Conservation (phyloP, 2,888 invertebrate genomes). For the Pristionchus mayeri region DNA sequence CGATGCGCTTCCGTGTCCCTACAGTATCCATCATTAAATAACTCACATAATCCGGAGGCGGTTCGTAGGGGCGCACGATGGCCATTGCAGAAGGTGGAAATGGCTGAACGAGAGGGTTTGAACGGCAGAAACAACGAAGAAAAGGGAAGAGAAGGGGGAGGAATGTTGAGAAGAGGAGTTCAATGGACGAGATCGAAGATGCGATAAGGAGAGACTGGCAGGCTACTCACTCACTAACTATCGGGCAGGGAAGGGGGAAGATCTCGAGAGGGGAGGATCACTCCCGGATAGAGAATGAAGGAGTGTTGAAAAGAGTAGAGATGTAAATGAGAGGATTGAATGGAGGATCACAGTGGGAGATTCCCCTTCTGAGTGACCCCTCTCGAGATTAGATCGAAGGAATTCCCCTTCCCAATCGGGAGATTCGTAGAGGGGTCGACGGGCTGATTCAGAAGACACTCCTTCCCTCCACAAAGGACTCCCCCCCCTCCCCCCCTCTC, state of each 20-base stretch:
- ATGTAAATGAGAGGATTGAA: constrained; percentile 42
- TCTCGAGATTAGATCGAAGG: not conserved
- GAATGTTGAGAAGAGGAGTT: not conserved
- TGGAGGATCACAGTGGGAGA: not conserved
- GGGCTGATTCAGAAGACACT: constrained; percentile 37
- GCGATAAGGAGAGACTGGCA: constrained; percentile 37
- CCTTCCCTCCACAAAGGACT: constrained; percentile 1
- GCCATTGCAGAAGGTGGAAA: constrained; percentile 22
- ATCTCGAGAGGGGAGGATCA: not conserved
- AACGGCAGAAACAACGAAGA: not conserved
- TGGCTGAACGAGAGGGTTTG: constrained; percentile 19
- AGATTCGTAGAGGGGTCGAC: not conserved
- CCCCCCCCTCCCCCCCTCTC: not conserved
- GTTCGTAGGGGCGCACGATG: constrained; percentile 57
- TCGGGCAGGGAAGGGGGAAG: not conserved
- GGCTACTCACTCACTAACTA: not conserved
- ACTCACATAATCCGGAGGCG: constrained; percentile 68
- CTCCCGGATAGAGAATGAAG: no score
- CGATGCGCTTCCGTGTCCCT: not conserved
- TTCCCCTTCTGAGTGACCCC: not conserved
- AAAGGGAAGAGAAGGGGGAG: not conserved
- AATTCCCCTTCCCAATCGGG: not conserved
- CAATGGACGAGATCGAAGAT: not conserved
- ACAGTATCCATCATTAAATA: not conserved
- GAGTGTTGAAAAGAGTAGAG: constrained; percentile 28